Evolutionary conservation across 2,797 vertebrate genomes (phyloP), one percentile per base, ranked within the genome.

Genomic region (Babyrousa celebensis): DNA sequence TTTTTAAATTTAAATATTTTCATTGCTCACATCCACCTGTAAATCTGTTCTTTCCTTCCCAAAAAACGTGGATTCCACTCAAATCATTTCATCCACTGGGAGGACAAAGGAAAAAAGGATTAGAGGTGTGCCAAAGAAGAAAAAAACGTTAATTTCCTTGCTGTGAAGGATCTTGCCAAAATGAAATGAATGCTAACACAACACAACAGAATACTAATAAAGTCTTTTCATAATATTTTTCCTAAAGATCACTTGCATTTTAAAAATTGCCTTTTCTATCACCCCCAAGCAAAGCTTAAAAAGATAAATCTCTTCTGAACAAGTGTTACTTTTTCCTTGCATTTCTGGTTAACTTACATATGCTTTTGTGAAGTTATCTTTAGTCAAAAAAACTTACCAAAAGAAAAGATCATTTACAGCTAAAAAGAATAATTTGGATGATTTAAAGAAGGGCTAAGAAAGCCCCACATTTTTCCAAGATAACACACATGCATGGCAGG

Each of bases 61-160:
- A 99, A 97, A 99, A 0, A 23, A 98, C 97, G 95, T 99, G 96
- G 99, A 99, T 97, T 99, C 99, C 10, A 99, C 97, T 97, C 98
- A 99, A 84, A 99, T 99, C 97, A 99, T 97, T 85, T 99, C 99
- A 97, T 96, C 98, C 96, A 98, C 96, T 99, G 89, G 18, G 72
- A 96, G 68, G 85, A 7, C 36, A 67, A 72, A 70, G 40, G 15
- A 29, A 52, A 75, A 96, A 68, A 95, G 84, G 65, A 95, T 8
- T 84, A 94, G 97, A 97, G 68, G 1, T 4, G 82, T 52, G 91
- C 97, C 97, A 95, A 95, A 97, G 36, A 84, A 90, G n/a, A 52
- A 96, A 92, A 98, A 98, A 97, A 97, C 70, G 96, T 82, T 96
- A 84, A 96, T 97, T 98, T 98, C 98, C 92, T 77, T 95, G 63